phyloP scores from a whole-genome alignment of 2,888 invertebrate species.

The Neoaliturus tenellus region DNA sequence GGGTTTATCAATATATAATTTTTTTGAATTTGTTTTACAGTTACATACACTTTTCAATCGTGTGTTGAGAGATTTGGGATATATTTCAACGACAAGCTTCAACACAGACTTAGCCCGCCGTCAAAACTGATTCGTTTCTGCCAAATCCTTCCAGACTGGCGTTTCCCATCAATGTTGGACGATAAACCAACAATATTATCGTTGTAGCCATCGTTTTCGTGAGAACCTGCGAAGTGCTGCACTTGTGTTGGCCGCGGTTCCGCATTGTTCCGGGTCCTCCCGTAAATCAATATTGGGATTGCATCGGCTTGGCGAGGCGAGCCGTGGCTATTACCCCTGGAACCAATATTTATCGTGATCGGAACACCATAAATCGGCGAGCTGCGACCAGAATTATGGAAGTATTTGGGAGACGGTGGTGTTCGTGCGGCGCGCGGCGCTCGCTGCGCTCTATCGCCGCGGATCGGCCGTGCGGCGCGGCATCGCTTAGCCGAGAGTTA shows the following conservation, averaged over 20 bases:
- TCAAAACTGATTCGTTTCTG: no score
- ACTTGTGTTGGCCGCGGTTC: slow-evolving; percentile 16
- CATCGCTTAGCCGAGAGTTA: background rate
- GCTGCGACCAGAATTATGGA: slow-evolving; percentile 47
- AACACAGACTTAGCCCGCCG: no score
- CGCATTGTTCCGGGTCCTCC: slow-evolving; percentile 33
- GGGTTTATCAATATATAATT: no score
- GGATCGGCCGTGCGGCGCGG: slow-evolving; percentile 36
- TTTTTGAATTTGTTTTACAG: no score
- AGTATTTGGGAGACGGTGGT: slow-evolving; percentile 46
- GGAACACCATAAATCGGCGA: slow-evolving; percentile 42
- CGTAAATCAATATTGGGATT: slow-evolving; percentile 51
- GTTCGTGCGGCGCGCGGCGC: slow-evolving; percentile 24
- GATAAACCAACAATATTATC: slow-evolving; percentile 16
- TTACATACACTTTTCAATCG: no score
- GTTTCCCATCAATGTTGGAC: background rate
- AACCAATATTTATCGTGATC: slow-evolving; percentile 53
- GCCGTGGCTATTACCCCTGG: slow-evolving; percentile 15
- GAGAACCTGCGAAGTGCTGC: slow-evolving; percentile 40
- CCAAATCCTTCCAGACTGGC: background rate
- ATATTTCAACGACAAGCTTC: no score
- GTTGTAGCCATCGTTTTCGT: slow-evolving; percentile 23
- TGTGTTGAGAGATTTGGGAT: no score
- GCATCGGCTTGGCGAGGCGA: background rate
- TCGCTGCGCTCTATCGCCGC: slow-evolving; percentile 30